Evolutionary conservation across 2,797 vertebrate species (phyloP).

Genomic region (Poecilia picta): DNA sequence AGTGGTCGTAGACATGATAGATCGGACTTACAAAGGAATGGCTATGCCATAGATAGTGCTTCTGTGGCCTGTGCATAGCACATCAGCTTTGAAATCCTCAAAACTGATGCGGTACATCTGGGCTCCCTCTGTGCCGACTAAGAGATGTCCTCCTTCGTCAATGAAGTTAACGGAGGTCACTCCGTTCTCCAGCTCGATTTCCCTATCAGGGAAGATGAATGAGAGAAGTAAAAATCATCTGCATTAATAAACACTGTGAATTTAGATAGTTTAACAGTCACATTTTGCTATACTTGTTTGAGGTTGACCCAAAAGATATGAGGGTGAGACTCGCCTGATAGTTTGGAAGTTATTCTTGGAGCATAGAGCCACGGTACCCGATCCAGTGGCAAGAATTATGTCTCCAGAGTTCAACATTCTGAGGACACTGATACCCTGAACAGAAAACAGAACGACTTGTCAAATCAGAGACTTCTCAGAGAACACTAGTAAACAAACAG

Average conservation of each 20-base stretch:
- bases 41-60: conserved; percentile 81
- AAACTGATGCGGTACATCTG: conserved; percentile 84
- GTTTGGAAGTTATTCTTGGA: conserved; percentile 83
- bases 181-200: conserved; percentile 83
- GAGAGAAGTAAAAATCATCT: background rate
- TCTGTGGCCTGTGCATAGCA: conserved; percentile 84
- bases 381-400: conserved; percentile 87
- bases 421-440: conserved; percentile 85
- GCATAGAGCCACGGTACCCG: conserved; percentile 85
- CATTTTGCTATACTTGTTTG: background rate
- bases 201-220: conserved; percentile 64
- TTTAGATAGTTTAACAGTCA: background rate
- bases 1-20: background rate
- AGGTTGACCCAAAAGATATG: background rate
- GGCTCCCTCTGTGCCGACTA: conserved; percentile 84
- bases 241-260: background rate
- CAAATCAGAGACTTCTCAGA: background rate
- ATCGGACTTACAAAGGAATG: conserved; percentile 86
- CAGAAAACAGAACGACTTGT: conserved; percentile 20
- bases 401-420: conserved; percentile 82
- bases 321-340: conserved; percentile 81
- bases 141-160: conserved; percentile 86
- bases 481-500: background rate
- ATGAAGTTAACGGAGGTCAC: conserved; percentile 87
- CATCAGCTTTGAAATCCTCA: conserved; percentile 84